Conservation (phyloP, 2,888 invertebrate species). For the Polyploca ridens region DNA sequence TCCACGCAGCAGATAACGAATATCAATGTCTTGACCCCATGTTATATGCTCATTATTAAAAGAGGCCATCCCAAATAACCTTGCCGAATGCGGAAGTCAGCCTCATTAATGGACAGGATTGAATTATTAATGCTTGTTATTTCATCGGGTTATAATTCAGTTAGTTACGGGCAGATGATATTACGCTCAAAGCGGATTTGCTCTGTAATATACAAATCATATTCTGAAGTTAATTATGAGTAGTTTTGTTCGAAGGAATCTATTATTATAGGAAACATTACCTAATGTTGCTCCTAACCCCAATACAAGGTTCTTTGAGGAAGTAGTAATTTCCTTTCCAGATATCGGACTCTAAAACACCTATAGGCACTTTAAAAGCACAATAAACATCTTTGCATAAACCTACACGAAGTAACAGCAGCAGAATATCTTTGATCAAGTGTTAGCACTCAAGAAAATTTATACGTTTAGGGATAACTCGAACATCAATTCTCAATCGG, state of each 20-base stretch:
- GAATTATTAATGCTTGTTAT: slow-evolving; percentile 25
- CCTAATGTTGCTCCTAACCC: too few species aligned
- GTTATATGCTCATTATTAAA: neutral
- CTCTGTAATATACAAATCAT: neutral
- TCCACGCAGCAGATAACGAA: neutral
- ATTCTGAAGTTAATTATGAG: neutral
- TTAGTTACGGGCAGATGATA: slow-evolving; percentile 10
- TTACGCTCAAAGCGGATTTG: neutral
- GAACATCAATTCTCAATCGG: too few species aligned
- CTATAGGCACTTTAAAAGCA: neutral
- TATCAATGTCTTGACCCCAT: neutral
- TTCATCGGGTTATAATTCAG: slow-evolving; percentile 25
- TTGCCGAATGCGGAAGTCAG: slow-evolving; percentile 32
- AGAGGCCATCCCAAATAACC: slow-evolving; percentile 24
- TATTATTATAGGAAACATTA: neutral
- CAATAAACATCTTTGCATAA: neutral
- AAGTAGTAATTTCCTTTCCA: too few species aligned
- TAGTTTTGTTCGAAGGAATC: too few species aligned
- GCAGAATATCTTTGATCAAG: neutral
- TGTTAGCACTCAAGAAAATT: too few species aligned
- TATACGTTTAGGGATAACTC: too few species aligned
- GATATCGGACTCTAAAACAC: neutral
- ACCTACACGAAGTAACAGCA: neutral
- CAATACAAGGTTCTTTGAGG: too few species aligned
- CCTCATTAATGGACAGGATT: slow-evolving; percentile 22